Evolutionary conservation across 2,113 vertebrate species (phyloP).

Genomic region (Regulus satrapa): DNA sequence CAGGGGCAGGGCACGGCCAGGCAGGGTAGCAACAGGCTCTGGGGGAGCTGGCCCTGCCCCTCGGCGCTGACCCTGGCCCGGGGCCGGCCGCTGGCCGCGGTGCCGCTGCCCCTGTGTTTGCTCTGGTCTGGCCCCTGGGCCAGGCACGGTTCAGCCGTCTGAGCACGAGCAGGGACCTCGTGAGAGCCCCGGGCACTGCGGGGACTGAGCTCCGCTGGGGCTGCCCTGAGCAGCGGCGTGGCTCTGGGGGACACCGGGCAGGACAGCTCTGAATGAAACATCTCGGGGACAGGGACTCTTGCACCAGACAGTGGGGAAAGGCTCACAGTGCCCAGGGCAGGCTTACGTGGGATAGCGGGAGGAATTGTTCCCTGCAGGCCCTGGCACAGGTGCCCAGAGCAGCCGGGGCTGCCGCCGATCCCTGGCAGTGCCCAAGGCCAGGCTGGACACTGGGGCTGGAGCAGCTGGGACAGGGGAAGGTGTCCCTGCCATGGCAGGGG

Average conservation of each 20-base stretch:
- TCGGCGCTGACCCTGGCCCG: not conserved
- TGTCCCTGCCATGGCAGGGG: not conserved
- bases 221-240: too few relatives aligned
- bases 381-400: not conserved
- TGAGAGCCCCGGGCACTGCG: fast-evolving
- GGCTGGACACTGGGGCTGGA: not conserved
- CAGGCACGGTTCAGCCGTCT: not conserved
- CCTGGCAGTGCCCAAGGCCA: not conserved
- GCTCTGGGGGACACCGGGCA: too few relatives aligned
- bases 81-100: not conserved
- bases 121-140: not conserved
- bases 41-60: not conserved
- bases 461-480: fast-evolving
- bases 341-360: not conserved
- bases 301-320: not conserved
- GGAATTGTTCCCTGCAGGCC: not conserved
- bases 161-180: not conserved
- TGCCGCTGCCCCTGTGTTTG: not conserved
- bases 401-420: not conserved
- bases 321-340: not conserved
- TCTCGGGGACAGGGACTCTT: not conserved
- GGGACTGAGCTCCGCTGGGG: too few relatives aligned
- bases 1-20: not conserved
- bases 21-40: not conserved
- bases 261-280: not conserved